Conservation (phyloP, 2,888 invertebrate species). For the Agonopterix subpropinquella region DNA sequence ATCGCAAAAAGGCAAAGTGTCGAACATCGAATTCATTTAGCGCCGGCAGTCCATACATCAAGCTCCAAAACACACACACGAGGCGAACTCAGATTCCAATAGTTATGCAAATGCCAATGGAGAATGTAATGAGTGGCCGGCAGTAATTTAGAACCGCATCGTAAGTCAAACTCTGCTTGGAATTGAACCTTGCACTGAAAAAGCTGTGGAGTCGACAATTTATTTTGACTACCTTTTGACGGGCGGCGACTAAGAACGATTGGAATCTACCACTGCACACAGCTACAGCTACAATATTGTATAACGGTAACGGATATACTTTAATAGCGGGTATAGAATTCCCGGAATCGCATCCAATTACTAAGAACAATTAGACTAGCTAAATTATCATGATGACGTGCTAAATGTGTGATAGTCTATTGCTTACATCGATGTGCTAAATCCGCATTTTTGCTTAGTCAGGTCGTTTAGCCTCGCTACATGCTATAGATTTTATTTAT, state of each 20-base stretch:
- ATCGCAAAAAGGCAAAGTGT: constrained; percentile 5
- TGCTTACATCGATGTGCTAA: too few species aligned
- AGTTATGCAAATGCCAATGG: constrained; percentile 72
- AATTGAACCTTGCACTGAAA: constrained; percentile 38
- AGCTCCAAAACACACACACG: constrained; percentile 63
- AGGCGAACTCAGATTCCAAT: constrained; percentile 65
- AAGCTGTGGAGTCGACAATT: constrained; percentile 25
- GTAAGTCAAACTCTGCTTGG: constrained; percentile 68
- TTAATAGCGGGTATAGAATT: too few species aligned
- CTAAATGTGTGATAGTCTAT: too few species aligned
- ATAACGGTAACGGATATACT: not conserved
- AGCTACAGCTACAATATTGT: too few species aligned
- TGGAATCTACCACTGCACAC: not conserved
- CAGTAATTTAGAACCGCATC: constrained; percentile 69
- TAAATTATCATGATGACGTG: too few species aligned
- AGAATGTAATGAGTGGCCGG: constrained; percentile 70
- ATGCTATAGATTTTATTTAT: too few species aligned
- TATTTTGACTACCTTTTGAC: too few species aligned
- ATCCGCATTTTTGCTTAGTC: not conserved
- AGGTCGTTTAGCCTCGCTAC: too few species aligned
- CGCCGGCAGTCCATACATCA: constrained; percentile 60
- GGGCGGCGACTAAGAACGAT: too few species aligned
- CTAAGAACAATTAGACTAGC: too few species aligned
- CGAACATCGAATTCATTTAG: constrained; percentile 51
- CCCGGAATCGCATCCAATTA: too few species aligned